Base-by-base conservation (phyloP, 2,888 invertebrate species). In the Cetonia aurata region DNA sequence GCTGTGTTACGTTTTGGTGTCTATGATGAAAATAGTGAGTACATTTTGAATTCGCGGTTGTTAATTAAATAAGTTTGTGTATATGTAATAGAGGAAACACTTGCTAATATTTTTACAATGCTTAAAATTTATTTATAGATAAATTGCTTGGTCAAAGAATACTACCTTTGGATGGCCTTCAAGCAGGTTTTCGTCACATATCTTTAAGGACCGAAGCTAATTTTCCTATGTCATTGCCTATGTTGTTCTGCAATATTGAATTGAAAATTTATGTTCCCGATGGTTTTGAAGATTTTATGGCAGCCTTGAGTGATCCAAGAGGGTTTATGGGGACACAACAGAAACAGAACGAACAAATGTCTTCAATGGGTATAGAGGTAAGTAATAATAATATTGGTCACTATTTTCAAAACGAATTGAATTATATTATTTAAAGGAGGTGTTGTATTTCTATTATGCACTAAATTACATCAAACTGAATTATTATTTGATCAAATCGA, bases 231-330 rank as follows among this genome's bases (percentile, higher is more conserved):
- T 98, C 99, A 0, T 88, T 99, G 80, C 98, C 99, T 46, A 99
- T 99, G 93, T 88, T 99, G 75, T 99, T 99, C 87, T 99, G 99
- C 83, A 96, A 98, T 84, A 98, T 99, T 80, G 98, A 98, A 86
- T 90, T 99, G 74, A 99, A 99, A 88, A 99, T 99, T 79, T 99
- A 99, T 86, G 98, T 99, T 77, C 99, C 99, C 50, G 98, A 99
- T 86, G 99, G 99, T 60, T 94, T 99, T 82, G 97, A 97, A 89
- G 98, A 98, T 83, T 95, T 99, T 83, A 99, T 99, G 94, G 98
- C 98, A 72, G 98, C 98, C 3, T 86, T 99, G 72, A 96, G 97
- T 8, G 98, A 98, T 84, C 99, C 99, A 0, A 88, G 96, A 72
- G 96, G 95, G 3, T 96, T 96, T 85, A 90, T 95, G 85, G 93